A percentile compares a stretch with the other conserved stretches of the same genome.
Evolutionary conservation across 2,113 vertebrate genomes (phyloP).

Genomic region (Euleptes europaea): DNA sequence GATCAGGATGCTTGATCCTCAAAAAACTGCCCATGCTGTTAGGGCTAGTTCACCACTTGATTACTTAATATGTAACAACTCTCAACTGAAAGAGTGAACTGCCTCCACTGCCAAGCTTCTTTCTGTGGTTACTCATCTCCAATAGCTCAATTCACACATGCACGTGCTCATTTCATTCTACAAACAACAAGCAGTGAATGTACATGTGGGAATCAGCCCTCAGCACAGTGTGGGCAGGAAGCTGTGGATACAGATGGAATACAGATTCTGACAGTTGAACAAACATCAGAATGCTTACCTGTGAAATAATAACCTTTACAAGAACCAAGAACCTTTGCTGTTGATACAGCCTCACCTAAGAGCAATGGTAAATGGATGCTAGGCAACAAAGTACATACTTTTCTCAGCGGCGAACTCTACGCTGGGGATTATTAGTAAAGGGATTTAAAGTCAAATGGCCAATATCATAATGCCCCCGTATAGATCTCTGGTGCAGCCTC

Average conservation of each 20-base stretch:
- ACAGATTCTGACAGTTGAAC: background rate
- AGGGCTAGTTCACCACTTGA: background rate
- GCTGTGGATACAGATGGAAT: background rate
- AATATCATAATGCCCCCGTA: too few relatives aligned
- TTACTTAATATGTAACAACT: background rate
- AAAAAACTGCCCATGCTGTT: background rate
- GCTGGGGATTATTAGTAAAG: too few relatives aligned
- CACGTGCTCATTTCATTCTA: background rate
- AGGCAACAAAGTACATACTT: slow-evolving; percentile 36
- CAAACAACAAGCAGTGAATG: background rate
- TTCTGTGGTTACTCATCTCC: background rate
- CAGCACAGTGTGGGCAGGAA: background rate
- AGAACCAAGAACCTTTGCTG: too few relatives aligned
- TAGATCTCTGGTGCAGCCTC: too few relatives aligned
- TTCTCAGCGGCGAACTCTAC: background rate
- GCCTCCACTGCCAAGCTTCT: background rate
- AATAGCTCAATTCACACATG: background rate
- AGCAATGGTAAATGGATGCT: background rate
- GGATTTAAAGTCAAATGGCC: too few relatives aligned
- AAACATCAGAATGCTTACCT: background rate
- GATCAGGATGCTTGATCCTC: background rate
- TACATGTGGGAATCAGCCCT: background rate
- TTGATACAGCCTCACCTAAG: background rate
- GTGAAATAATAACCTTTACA: background rate
- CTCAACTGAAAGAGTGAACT: background rate